Conservation (phyloP, 2,888 invertebrate genomes). For the Eledona agricola region DNA sequence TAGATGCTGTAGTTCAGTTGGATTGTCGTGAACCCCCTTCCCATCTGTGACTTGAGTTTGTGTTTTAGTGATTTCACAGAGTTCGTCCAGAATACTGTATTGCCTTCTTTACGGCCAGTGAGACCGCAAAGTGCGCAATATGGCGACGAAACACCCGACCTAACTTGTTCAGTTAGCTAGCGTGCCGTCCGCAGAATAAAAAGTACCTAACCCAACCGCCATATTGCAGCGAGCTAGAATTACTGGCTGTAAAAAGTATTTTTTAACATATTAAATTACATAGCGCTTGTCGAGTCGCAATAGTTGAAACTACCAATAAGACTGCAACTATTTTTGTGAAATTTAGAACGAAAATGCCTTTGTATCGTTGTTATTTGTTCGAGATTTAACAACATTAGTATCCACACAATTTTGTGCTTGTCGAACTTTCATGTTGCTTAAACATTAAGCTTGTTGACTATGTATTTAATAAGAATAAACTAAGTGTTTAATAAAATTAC, state of each 20-base stretch:
- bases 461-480: conserved; percentile 49
- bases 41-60: conserved; percentile 12
- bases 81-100: conserved; percentile 25
- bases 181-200: conserved; percentile 18
- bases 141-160: conserved; percentile 7
- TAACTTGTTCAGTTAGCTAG: conserved; percentile 13
- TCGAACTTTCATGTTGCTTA: conserved; percentile 50
- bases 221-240: conserved; percentile 9
- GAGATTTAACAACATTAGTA: conserved; percentile 27
- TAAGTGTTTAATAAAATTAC: conserved; percentile 33
- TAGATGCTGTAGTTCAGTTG: conserved; percentile 27
- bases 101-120: conserved; percentile 22
- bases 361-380: conserved; percentile 32
- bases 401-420: conserved; percentile 37
- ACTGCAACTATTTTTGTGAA: conserved; percentile 41
- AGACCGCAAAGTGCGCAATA: conserved; percentile 10
- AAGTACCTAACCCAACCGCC: conserved; percentile 8
- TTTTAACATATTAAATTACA: conserved; percentile 24
- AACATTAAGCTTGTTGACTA: conserved; percentile 55
- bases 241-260: conserved; percentile 7
- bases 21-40: conserved; percentile 14
- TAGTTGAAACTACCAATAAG: conserved; percentile 37
- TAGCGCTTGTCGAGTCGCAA: conserved; percentile 28
- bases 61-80: conserved; percentile 13
- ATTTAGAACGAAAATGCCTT: conserved; percentile 33